These are phyloP conservation scores for Alethe diademata DNA, from an alignment of 2,113 vertebrate genomes.

Conservation along the genomic window DNA sequence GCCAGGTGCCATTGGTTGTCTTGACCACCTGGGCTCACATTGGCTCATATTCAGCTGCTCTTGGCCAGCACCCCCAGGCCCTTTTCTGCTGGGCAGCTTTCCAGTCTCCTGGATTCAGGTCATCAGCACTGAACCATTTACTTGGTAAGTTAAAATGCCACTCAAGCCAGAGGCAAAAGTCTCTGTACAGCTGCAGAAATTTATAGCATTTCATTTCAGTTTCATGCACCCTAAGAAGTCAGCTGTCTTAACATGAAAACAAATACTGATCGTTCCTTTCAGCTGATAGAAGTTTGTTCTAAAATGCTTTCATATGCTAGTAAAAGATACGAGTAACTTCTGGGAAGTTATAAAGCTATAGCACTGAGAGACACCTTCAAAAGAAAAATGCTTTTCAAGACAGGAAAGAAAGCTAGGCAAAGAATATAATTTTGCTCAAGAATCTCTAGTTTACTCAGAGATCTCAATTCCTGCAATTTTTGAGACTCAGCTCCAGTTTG, in stretches of 20 bases:
- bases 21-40: not conserved
- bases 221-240: not conserved
- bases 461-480: not conserved
- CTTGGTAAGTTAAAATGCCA: not conserved
- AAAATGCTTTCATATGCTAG: not conserved
- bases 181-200: not conserved
- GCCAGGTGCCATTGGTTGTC: not conserved
- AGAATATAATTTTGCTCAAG: not conserved
- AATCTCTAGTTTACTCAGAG: not conserved
- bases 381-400: not conserved
- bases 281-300: not conserved
- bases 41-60: not conserved
- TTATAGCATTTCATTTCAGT: not conserved
- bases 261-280: not conserved
- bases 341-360: not conserved
- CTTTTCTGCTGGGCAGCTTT: not conserved
- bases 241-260: not conserved
- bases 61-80: not conserved
- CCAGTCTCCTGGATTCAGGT: not conserved
- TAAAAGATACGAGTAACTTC: not conserved
- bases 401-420: not conserved
- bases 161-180: not conserved
- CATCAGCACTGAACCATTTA: not conserved
- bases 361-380: not conserved
- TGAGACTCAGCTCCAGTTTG: not conserved